Evolutionary conservation across 2,888 invertebrate genomes (phyloP).

Genomic region (Crossocerus cetratus): DNA sequence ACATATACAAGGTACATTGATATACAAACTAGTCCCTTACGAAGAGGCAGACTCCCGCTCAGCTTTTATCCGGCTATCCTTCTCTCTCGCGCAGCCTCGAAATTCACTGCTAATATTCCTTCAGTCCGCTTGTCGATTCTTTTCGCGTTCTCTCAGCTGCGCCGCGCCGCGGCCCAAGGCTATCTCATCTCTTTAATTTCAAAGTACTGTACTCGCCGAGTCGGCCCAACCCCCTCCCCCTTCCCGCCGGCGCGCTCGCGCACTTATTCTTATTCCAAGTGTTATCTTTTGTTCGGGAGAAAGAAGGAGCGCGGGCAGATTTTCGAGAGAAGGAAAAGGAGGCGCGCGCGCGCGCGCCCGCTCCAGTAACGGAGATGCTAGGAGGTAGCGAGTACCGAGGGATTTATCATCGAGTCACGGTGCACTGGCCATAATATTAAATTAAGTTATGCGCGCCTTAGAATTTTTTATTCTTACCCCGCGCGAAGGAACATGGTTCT

Average conservation of each 20-base stretch:
- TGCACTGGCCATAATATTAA: constrained; percentile 62
- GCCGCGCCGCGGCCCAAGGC: constrained; percentile 11
- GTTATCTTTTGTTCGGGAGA: constrained; percentile 64
- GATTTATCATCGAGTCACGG: constrained; percentile 64
- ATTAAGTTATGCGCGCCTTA: constrained; percentile 66
- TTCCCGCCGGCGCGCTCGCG: constrained; percentile 8
- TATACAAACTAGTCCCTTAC: no score
- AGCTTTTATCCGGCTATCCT: no score
- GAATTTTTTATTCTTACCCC: constrained; percentile 62
- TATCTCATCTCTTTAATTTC: constrained; percentile 49
- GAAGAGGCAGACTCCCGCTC: no score
- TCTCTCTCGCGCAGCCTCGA: neutral
- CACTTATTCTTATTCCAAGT: constrained; percentile 55
- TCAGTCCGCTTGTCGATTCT: neutral
- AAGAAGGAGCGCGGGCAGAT: constrained; percentile 33
- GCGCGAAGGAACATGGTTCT: constrained; percentile 30
- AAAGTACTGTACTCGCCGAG: constrained; percentile 41
- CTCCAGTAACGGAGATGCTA: constrained; percentile 27
- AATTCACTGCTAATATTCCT: neutral
- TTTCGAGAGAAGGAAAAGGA: constrained; percentile 29
- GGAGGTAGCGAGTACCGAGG: constrained; percentile 44
- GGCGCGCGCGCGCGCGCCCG: no score
- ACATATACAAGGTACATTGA: no score
- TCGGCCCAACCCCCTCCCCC: neutral
- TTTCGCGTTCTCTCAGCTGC: constrained; percentile 23